These are phyloP conservation scores for Lobophora halterata DNA, from an alignment of 2,888 invertebrate species.

Conservation along the genomic window DNA sequence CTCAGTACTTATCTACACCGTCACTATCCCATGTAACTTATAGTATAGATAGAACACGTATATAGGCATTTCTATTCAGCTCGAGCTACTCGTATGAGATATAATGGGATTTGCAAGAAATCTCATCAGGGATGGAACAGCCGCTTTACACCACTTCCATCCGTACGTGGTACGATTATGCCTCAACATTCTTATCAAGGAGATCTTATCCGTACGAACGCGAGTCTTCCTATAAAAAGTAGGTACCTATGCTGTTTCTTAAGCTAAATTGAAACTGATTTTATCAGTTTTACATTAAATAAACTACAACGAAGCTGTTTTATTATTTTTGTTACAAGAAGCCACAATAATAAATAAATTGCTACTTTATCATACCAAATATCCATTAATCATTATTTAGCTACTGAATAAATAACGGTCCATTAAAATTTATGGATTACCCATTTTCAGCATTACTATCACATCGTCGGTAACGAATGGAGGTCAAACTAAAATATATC, in stretches of 20 bases:
- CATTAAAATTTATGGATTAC: not conserved
- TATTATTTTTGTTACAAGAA: not conserved
- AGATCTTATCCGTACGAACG: conserved; percentile 2
- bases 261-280: not conserved
- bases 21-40: no score
- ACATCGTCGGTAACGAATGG: conserved; percentile 15
- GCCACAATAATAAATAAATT: no score
- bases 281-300: not conserved
- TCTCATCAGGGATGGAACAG: conserved; percentile 8
- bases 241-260: conserved; percentile 3
- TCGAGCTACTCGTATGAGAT: no score
- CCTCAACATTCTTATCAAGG: not conserved
- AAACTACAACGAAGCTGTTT: not conserved
- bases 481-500: conserved; percentile 29
- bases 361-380: no score
- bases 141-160: conserved; percentile 1
- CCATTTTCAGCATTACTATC: conserved; percentile 4
- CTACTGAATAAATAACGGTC: not conserved
- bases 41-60: no score
- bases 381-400: conserved; percentile 2
- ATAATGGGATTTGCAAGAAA: no score
- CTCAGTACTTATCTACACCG: no score
- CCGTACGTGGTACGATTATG: conserved; percentile 5
- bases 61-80: no score
- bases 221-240: no score